Base-by-base conservation (phyloP, 2,113 vertebrate species). In the Parotia lawesii region DNA sequence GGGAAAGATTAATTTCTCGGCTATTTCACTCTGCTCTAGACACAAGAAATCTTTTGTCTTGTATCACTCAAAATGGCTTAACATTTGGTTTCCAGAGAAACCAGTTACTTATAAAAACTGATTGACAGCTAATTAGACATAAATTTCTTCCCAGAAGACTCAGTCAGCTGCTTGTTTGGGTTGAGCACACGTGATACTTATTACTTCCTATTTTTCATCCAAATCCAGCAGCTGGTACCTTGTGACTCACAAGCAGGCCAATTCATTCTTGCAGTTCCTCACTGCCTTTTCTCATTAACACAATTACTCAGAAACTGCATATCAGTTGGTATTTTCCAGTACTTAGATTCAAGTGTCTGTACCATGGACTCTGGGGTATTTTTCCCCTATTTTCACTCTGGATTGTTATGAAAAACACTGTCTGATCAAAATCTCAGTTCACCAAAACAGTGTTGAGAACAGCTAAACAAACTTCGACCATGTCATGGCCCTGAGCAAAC, bases 151-250 rank as follows among this genome's bases (percentile, higher is more conserved):
- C 31, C 64, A 85, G 58, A 69, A 74, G 73, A 62, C 33, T 71
- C 56, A 42, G 77, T 72, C 92, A 96, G 85, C 71, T 94, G 92
- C 82, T 76, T 91, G 54, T 65, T 91, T 85, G 85, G 47, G 47
- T 18, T 62, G 13, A 85, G 51, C 53, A 71, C 92, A 93, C 9
- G 11, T 79, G 85, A 67, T 64, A 67, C 65, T 89, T 65, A 83
- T 38, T 73, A 76, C 35, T 95, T 94, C 90, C 75, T 66, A 66
- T 64, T 86, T 67, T 54, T 40, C 53, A 45, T 60, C 83, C 40
- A 79, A 82, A 85, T 82, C 88, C 85, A 94, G 85, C 87, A 95
- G 85, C 85, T 93, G 64, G 54, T 45, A 57, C 33, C 88, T 81
- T 71, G 35, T 93, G 95, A 95, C 76, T 92, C 72, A 33, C 27